A percentile compares a stretch with the other conserved stretches of the same genome.
Conservation (phyloP, 2,888 invertebrate species). For the Nineta flava region DNA sequence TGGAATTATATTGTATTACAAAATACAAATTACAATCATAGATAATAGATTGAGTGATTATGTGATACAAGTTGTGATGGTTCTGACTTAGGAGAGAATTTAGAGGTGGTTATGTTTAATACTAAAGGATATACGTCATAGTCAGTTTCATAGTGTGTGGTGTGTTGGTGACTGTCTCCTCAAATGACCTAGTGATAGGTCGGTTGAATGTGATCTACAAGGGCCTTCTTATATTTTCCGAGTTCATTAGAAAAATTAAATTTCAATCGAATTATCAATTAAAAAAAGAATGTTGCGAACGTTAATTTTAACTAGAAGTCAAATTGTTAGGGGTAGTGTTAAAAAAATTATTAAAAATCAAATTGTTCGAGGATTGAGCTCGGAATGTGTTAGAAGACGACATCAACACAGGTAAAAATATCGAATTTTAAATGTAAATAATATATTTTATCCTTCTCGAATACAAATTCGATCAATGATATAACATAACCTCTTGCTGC, state of each 20-base stretch:
- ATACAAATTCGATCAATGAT: too few relatives aligned
- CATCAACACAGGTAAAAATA: conserved; percentile 37
- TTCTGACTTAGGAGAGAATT: too few relatives aligned
- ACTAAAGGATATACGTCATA: background rate
- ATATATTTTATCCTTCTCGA: too few relatives aligned
- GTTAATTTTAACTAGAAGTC: conserved; percentile 46
- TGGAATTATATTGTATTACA: too few relatives aligned
- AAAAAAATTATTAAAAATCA: conserved; percentile 41
- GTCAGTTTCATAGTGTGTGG: too few relatives aligned
- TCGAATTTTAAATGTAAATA: background rate
- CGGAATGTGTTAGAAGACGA: conserved; percentile 44
- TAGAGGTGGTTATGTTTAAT: background rate
- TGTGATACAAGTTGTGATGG: too few relatives aligned
- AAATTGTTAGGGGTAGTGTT: conserved; percentile 43
- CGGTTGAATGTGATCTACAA: conserved; percentile 6
- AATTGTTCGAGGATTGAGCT: conserved; percentile 39
- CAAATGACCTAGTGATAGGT: conserved; percentile 7
- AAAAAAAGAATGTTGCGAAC: conserved; percentile 50
- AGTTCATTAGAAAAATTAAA: background rate
- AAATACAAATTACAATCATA: too few relatives aligned
- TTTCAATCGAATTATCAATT: background rate
- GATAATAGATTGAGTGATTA: too few relatives aligned
- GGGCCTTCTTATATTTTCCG: background rate
- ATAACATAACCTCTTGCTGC: too few relatives aligned
- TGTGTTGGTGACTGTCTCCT: too few relatives aligned